Evolutionary conservation across 2,888 invertebrate genomes (phyloP), one percentile per base, ranked within the genome.

Genomic region (Hyppa rectilinea): DNA sequence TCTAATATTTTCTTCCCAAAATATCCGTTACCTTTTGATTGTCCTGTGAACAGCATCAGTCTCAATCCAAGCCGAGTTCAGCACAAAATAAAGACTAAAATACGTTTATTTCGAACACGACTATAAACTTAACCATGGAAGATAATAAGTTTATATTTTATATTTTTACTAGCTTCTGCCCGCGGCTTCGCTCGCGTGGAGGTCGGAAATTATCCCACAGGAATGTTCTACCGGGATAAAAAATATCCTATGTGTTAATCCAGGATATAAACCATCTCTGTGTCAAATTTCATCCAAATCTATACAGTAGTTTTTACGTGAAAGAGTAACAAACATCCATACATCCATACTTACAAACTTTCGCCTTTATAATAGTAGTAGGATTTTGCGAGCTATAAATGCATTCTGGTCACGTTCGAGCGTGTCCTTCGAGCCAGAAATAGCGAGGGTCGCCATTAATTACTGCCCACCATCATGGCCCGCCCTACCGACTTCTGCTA

Each of bases 401-500:
- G 78, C 81, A 88, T 84, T 87, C 83, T 81, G 84, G 88, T 88
- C 90, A 90, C 91, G 90, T 88, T 85, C 79, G 76, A 63, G 70
- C 75, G 83, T 83, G 91, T 89, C 91, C 90, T 91, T 90, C 86
- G 77, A 75, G 66, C 88, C 87, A 85, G 87, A 90, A 91, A 92
- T 92, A 91, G 88, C 84, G 78, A 61, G 71, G 82, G 78, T 81
- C 85, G 86, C 89, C 89, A 92, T 92, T 92, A 92, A 92, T 92
- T 91, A 92, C 86, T 83, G 68, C 20, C 61, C 72, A 64, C 71
- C 68, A 59, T 63, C 52, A 64, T 50, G 70, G 74, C 82, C 80
- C 72, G 71, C 81, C 79, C 83, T 81, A 74, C 68, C 73, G 87
- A 89, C 87, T 89, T 89, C 85, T 84, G 75, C 85, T 85, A 87